These are phyloP conservation scores for Passerina amoena DNA, from an alignment of 2,113 vertebrate species.

Conservation along the genomic window DNA sequence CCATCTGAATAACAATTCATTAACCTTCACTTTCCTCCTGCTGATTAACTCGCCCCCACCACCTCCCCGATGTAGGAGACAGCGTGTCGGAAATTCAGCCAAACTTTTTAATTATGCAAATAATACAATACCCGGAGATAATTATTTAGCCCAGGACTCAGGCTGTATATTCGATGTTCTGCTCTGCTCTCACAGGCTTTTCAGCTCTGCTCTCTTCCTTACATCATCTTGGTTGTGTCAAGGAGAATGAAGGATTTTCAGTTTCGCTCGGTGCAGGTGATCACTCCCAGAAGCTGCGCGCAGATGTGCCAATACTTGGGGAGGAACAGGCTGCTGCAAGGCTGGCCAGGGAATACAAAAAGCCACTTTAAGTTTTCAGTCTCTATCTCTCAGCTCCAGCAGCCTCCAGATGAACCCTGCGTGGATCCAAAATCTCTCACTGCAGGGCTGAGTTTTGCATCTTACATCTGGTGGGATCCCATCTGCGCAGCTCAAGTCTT, in stretches of 20 bases:
- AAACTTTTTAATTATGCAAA: conserved; percentile 72
- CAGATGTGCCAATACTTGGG: not conserved
- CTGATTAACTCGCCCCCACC: conserved; percentile 63
- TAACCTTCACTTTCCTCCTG: conserved; percentile 72
- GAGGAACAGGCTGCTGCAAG: not conserved
- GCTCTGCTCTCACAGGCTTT: conserved; percentile 39
- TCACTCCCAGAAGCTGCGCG: not conserved
- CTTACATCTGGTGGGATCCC: not conserved
- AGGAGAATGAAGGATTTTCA: conserved; percentile 65
- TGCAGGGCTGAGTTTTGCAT: not conserved
- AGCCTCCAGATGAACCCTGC: not conserved
- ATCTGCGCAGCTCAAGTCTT: not conserved
- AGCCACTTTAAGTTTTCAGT: not conserved
- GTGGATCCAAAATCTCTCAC: not conserved
- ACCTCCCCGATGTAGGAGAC: conserved; percentile 37
- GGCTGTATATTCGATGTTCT: not conserved
- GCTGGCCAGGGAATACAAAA: not conserved
- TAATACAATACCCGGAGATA: conserved; percentile 62
- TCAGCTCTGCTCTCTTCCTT: not conserved
- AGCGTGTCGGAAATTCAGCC: conserved; percentile 43
- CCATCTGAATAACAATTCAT: conserved; percentile 76
- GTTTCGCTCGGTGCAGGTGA: not conserved
- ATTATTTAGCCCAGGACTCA: conserved; percentile 60
- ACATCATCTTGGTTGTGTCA: conserved; percentile 29
- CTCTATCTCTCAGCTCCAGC: not conserved